Evolutionary conservation across 2,888 invertebrate genomes (phyloP).

Genomic region (Mylabris sibirica): DNA sequence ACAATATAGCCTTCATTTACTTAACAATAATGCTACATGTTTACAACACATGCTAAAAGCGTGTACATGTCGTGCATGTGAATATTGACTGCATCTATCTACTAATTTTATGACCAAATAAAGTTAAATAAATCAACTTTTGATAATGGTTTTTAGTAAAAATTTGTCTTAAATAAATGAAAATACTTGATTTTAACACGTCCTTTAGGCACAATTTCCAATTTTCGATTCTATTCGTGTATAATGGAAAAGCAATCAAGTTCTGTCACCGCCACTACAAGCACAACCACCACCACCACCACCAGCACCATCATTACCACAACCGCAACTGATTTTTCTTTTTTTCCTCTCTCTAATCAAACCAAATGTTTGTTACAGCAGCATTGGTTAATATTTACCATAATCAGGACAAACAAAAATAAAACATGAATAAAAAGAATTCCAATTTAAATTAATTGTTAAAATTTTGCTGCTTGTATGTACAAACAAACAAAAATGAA

Average conservation of each 20-base stretch:
- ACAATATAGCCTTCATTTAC: slow-evolving; percentile 7
- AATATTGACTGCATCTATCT: not conserved
- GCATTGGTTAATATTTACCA: not conserved
- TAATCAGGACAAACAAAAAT: not conserved
- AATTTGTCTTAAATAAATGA: slow-evolving; percentile 1
- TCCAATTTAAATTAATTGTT: not conserved
- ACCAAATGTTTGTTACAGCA: not conserved
- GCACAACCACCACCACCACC: not conserved
- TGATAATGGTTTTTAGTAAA: not conserved
- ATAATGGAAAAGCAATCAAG: slow-evolving; percentile 7
- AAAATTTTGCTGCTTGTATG: not conserved
- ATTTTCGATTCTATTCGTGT: not conserved
- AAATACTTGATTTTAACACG: not conserved
- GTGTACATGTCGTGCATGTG: not conserved
- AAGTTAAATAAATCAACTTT: not conserved
- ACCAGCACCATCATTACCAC: not conserved
- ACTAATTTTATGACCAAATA: not conserved
- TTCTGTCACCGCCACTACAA: slow-evolving; percentile 3
- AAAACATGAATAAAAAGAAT: not conserved
- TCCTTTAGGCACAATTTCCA: not conserved
- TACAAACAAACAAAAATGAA: not conserved
- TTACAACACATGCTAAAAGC: slow-evolving; percentile 5
- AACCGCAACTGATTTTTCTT: not conserved
- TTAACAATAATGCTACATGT: slow-evolving; percentile 5
- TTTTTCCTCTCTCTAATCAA: too few relatives aligned